A percentile compares a stretch with the other conserved stretches of the same genome.
Evolutionary conservation across 2,888 invertebrate genomes (phyloP).

Genomic region (Lithodes maja): DNA sequence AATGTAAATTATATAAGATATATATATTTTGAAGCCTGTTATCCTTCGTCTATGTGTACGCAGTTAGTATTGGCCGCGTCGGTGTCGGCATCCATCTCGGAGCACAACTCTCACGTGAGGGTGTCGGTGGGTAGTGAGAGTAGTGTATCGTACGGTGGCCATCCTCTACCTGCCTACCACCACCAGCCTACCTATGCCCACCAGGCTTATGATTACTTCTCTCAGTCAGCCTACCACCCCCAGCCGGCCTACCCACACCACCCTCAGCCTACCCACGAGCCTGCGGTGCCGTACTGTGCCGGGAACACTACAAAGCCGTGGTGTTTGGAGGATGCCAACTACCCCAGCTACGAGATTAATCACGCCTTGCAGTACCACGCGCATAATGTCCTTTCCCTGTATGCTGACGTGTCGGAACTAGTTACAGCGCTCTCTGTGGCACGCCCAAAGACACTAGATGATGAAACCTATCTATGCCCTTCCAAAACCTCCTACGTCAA

Average conservation of each 20-base stretch:
- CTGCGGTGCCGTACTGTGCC: conserved; percentile 69
- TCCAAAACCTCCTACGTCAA: conserved; percentile 71
- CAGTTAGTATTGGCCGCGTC: neutral
- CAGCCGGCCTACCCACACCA: conserved; percentile 11
- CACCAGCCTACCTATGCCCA: neutral
- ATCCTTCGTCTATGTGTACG: no score
- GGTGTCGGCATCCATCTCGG: conserved; percentile 2
- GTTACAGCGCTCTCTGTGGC: conserved; percentile 59
- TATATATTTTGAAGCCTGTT: no score
- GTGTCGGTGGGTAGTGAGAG: conserved; percentile 15
- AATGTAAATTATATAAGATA: no score
- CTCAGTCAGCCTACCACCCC: neutral
- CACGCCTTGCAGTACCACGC: conserved; percentile 57
- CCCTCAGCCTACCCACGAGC: conserved; percentile 30
- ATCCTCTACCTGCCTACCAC: conserved; percentile 7
- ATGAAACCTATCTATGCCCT: conserved; percentile 72
- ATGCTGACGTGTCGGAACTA: conserved; percentile 68
- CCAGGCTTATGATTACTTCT: neutral
- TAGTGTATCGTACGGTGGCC: conserved; percentile 2
- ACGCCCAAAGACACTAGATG: conserved; percentile 48
- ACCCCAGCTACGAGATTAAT: conserved; percentile 58
- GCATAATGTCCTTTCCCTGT: conserved; percentile 62
- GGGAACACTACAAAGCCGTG: conserved; percentile 68
- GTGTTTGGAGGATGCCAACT: conserved; percentile 55
- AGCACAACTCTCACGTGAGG: conserved; percentile 36